Evolutionary conservation across 2,888 invertebrate species (phyloP).

Genomic region (Tanypteryx hageni): DNA sequence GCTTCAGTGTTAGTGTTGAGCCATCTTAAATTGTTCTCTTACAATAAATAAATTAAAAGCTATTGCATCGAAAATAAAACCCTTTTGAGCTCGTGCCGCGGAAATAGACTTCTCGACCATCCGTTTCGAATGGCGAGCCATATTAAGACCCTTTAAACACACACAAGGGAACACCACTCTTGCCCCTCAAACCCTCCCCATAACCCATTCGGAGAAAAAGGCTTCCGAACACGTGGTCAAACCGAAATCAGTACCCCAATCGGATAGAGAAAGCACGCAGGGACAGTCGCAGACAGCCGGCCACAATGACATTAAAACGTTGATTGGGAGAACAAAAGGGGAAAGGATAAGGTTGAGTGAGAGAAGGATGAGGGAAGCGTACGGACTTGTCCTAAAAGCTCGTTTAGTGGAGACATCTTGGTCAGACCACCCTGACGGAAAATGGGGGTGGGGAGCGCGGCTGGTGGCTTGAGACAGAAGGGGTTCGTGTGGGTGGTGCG

Average conservation of each 20-base stretch:
- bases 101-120: neutral
- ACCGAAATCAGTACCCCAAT: neutral
- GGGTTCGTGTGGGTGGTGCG: neutral
- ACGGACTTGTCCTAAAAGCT: neutral
- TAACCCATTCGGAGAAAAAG: neutral
- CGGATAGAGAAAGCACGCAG: neutral
- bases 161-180: neutral
- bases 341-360: no score
- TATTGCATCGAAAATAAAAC: neutral
- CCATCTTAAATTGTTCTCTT: no score
- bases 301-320: constrained; percentile 1
- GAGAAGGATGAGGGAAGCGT: neutral
- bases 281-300: neutral
- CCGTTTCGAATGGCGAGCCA: neutral
- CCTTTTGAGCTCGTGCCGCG: neutral
- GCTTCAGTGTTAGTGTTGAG: no score
- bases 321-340: constrained; percentile 44
- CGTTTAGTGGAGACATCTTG: constrained; percentile 31
- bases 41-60: neutral
- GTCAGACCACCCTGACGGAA: neutral
- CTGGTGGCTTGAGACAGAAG: neutral
- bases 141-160: neutral
- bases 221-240: neutral
- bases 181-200: neutral
- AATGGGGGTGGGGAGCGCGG: neutral